Conservation (phyloP, 2,888 invertebrate species). For the Caenorhabditis zanzibari region DNA sequence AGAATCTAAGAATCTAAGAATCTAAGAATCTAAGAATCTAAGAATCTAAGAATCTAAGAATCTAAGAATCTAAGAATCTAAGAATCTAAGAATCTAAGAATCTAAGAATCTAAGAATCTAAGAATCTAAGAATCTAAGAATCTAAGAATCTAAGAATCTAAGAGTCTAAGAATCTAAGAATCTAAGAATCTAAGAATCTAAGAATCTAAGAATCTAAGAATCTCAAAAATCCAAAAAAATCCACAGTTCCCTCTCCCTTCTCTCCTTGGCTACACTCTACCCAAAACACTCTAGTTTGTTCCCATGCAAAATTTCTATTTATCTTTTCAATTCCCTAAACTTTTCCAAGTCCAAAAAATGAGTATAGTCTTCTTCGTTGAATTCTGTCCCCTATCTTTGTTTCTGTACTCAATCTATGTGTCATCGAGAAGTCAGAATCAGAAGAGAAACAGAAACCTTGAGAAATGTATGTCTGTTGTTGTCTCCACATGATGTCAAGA, state of each 20-base stretch:
- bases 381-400: not conserved
- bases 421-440: not conserved
- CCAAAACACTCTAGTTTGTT: not conserved
- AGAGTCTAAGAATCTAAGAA: no score
- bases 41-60: not conserved
- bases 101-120: no score
- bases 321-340: not conserved
- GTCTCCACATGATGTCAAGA: slow-evolving; percentile 40
- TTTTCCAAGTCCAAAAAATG: not conserved
- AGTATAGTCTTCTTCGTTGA: slow-evolving; percentile 37
- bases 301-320: not conserved
- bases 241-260: no score
- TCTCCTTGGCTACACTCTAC: no score
- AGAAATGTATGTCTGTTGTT: not conserved
- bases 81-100: no score
- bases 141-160: no score
- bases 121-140: no score
- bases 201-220: no score
- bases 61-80: no score
- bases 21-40: not conserved
- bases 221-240: no score
- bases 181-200: no score
- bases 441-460: slow-evolving; percentile 18
- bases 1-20: not conserved
- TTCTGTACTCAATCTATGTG: slow-evolving; percentile 12